Base-by-base conservation (phyloP, 2,113 vertebrate species). In the Crypturellus undulatus region DNA sequence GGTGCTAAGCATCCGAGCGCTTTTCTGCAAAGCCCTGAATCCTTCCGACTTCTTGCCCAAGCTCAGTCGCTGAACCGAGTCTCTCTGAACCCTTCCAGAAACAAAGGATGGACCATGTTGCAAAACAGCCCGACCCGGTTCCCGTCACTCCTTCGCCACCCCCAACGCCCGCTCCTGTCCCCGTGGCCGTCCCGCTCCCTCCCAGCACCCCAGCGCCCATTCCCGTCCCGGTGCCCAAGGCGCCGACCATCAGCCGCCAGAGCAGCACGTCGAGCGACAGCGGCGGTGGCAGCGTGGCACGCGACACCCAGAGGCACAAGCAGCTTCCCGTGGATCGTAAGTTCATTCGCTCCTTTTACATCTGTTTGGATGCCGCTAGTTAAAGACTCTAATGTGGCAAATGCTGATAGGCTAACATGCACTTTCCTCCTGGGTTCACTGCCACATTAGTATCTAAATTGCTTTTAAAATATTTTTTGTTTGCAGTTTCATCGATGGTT, bases 211-310 rank as follows among this genome's bases (percentile, higher is more conserved):
- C 98, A 3, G 97, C 97, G 0, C 98, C 98, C 4, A 73, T 97
- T 2, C 97, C 98, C 0, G 96, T 98, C 18, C 84, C 97, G 0
- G 72, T 97, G 34, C 93, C 97, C 68, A 95, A 97, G 6, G 96
- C 97, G 0, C 97, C 96, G 7, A 32, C 96, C 6, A 43, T 98
- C 84, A 98, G 96, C 95, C 98, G 98, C 32, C 98, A 98, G 68
- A 99, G 98, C 97, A 98, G 96, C 96, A 97, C 97, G 17, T 99
- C 99, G 73, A 98, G 98, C 0, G 98, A 99, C 42, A 97, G 95
- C 0, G 97, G 98, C 1, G 86, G 97, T 43, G 85, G 97, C 54
- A 94, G 98, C 4, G 72, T 96, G 5, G 87, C 97, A 67, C 98
- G 98, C n/a, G 99, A 99, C 6, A 84, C 87, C 30, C 98, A 96